Evolutionary conservation across 2,797 vertebrate species (phyloP), one percentile per base, ranked within the genome.

Genomic region (Falco rusticolus): DNA sequence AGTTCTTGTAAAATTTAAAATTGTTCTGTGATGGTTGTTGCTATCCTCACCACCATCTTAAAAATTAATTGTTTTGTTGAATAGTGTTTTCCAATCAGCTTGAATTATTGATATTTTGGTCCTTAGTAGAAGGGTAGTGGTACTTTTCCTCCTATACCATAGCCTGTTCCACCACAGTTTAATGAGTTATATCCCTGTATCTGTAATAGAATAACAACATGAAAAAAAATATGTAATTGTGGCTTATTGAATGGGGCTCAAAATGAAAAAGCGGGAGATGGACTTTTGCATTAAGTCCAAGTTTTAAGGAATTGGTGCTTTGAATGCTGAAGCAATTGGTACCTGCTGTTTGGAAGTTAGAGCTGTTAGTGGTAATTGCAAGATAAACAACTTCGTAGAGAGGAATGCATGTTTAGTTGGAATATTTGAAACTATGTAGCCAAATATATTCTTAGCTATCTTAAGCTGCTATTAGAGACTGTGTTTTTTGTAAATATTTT

Each of bases 41-140:
- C 97, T 97, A 96, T 97, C 96, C 91, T 86, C 96, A 96, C 96
- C 66, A 56, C 94, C 84, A 96, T 97, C 97, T 98, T 98, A 98
- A 98, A 98, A 98, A 98, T 98, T 98, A 98, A 98, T 98, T 86
- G 93, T 98, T 90, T 97, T 97, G 96, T 98, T 98, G 98, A 98
- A 98, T 98, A 98, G 98, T 97, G 97, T 98, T 98, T 98, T 96
- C 88, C 97, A 97, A 98, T 98, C 98, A 98, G 96, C 89, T 97
- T 98, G 98, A 98, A 98, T 99, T 98, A 98, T 98, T 98, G 97
- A 98, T 99, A 79, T 93, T 85, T 71, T 93, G 95, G 93, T 97
- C 94, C 97, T 98, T 97, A 97, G 98, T 98, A 97, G 97, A 98
- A 97, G 96, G 97, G 96, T 89, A 87, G 94, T 93, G 95, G 87